phyloP scores from a whole-genome alignment of 2,797 vertebrate species.

The Thripadectes ignobilis region DNA sequence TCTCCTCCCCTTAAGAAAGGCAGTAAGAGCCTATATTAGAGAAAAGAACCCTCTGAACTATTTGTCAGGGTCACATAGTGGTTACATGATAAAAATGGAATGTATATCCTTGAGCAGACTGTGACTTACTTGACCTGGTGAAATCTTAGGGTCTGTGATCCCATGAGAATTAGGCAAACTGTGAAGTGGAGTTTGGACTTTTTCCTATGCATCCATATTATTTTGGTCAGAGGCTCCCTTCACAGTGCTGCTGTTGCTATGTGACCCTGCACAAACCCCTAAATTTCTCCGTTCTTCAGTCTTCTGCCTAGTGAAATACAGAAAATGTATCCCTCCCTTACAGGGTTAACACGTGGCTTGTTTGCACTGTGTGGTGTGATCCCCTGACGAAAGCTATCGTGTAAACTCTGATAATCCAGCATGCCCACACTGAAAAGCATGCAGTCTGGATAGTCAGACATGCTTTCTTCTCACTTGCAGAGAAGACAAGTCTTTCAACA shows the following conservation, averaged over 20 bases:
- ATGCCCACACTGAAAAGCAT: constrained; percentile 16
- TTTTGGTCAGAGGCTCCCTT: not conserved
- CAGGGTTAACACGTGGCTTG: not conserved
- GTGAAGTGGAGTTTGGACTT: not conserved
- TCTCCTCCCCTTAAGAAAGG: not conserved
- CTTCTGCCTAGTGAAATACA: not conserved
- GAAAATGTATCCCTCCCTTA: not conserved
- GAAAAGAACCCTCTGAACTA: not conserved
- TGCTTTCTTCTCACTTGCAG: constrained; percentile 22
- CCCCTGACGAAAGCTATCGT: not conserved
- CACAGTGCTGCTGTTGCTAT: not conserved
- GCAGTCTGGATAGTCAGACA: not conserved
- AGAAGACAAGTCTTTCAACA: constrained; percentile 43
- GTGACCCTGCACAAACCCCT: not conserved
- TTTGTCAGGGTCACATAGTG: constrained; percentile 8
- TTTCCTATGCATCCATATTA: not conserved
- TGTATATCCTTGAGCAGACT: not conserved
- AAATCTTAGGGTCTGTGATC: not conserved
- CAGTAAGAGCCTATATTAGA: not conserved
- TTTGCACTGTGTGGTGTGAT: not conserved
- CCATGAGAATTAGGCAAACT: not conserved
- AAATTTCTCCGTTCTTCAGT: not conserved
- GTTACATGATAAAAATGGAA: constrained; percentile 52
- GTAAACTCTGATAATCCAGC: constrained; percentile 27
- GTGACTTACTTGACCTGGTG: not conserved